These are phyloP conservation scores for Willisornis vidua DNA, from an alignment of 2,113 vertebrate genomes.

Conservation along the genomic window DNA sequence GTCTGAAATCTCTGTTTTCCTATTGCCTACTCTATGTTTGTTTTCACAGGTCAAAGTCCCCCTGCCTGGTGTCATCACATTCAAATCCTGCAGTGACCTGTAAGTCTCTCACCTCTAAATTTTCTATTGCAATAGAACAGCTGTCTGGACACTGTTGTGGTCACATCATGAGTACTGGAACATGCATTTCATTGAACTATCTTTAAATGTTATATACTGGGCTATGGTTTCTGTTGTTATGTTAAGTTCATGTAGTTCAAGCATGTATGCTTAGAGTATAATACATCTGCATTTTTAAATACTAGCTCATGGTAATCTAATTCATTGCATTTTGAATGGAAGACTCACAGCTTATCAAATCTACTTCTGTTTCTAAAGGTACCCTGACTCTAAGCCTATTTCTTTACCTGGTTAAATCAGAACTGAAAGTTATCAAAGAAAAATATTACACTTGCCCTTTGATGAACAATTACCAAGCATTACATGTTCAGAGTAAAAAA, in stretches of 20 bases:
- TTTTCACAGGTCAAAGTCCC: slow-evolving; percentile 49
- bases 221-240: neutral
- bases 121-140: slow-evolving; percentile 4
- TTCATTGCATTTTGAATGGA: neutral
- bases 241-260: neutral
- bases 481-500: slow-evolving; percentile 55
- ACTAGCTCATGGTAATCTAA: neutral
- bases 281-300: neutral
- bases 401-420: slow-evolving; percentile 12
- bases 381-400: neutral
- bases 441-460: slow-evolving; percentile 33
- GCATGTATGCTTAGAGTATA: neutral
- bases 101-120: slow-evolving; percentile 37
- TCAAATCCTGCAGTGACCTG: neutral
- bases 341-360: neutral
- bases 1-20: slow-evolving; percentile 15
- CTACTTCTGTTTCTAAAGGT: slow-evolving; percentile 26
- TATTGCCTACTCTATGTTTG: slow-evolving; percentile 35
- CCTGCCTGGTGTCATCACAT: slow-evolving; percentile 17
- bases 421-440: slow-evolving; percentile 26
- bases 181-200: neutral
- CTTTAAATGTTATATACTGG: neutral
- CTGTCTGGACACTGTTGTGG: slow-evolving; percentile 5
- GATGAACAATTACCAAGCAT: slow-evolving; percentile 46
- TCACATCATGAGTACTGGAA: neutral